Conservation (phyloP, 2,888 invertebrate species). For the Dysmachus trigonus region DNA sequence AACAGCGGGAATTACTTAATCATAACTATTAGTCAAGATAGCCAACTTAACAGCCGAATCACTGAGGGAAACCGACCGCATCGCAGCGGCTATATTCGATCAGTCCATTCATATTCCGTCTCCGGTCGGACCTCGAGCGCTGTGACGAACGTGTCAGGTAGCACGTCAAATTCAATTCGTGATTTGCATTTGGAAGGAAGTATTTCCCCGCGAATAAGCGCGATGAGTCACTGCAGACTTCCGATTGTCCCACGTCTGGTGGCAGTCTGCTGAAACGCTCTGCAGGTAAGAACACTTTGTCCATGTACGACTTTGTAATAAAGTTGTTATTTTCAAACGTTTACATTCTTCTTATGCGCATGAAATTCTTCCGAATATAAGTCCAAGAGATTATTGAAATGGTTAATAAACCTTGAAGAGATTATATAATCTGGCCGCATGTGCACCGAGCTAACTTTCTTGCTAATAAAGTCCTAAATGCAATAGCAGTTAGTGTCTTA, state of each 20-base stretch:
- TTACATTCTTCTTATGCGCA: background rate
- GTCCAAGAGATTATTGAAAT: background rate
- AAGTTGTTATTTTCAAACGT: background rate
- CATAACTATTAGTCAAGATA: background rate
- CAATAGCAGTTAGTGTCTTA: too few species aligned
- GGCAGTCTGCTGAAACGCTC: background rate
- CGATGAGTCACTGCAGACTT: slow-evolving; percentile 24
- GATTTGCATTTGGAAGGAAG: slow-evolving; percentile 12
- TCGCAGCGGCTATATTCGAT: background rate
- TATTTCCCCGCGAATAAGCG: background rate
- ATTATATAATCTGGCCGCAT: background rate
- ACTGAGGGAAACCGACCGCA: background rate
- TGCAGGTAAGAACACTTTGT: background rate
- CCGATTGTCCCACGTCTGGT: slow-evolving; percentile 9
- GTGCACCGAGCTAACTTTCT: background rate
- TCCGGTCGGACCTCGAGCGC: background rate
- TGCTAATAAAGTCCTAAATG: background rate
- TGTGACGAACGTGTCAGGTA: background rate
- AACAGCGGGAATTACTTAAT: background rate
- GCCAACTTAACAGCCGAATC: background rate
- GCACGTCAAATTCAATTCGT: slow-evolving; percentile 13
- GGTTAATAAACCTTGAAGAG: background rate
- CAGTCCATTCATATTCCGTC: background rate
- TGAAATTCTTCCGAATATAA: background rate
- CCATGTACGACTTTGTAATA: background rate